Evolutionary conservation across 2,888 invertebrate genomes (phyloP).

Genomic region (Oxystoma pomonae): DNA sequence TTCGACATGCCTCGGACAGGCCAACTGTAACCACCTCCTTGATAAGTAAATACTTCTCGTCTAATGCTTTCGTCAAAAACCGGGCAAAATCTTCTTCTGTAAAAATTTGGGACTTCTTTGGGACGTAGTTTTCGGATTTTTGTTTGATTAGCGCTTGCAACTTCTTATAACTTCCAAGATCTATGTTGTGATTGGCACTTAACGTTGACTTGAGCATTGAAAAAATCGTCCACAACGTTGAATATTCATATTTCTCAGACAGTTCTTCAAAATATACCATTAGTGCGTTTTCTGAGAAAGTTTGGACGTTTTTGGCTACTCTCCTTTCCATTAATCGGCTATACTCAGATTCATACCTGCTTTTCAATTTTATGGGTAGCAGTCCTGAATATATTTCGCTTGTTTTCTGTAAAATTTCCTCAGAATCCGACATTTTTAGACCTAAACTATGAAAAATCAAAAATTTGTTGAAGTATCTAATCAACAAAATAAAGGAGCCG

Average conservation of each 20-base stretch:
- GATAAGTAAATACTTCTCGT: background rate
- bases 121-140: background rate
- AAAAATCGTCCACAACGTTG: background rate
- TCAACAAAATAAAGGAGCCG: background rate
- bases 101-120: no score
- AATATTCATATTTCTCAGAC: background rate
- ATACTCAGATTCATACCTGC: background rate
- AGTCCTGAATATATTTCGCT: background rate
- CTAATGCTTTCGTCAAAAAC: background rate
- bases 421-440: background rate
- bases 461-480: background rate
- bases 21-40: background rate
- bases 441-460: background rate
- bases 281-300: background rate
- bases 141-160: background rate
- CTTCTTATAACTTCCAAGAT: background rate
- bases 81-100: background rate
- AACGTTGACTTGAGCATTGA: background rate
- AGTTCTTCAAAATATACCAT: background rate
- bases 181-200: background rate
- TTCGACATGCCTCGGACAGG: background rate
- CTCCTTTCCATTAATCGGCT: background rate
- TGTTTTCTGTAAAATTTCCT: background rate
- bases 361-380: background rate
- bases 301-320: background rate